Base-by-base conservation (phyloP, 2,888 invertebrate genomes). In the Clitarchus hookeri region DNA sequence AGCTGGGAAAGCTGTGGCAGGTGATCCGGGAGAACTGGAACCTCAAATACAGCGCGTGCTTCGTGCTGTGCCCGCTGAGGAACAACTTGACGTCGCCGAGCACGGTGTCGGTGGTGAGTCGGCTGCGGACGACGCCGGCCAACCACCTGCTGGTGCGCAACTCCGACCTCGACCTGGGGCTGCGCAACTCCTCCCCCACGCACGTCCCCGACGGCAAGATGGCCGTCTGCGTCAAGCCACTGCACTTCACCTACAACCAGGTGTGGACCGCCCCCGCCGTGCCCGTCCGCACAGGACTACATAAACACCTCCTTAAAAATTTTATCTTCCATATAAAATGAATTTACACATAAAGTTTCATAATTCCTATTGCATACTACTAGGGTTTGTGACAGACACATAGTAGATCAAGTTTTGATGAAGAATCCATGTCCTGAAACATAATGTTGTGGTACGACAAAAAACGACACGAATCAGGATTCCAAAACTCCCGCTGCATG, bases 1-100 rank as follows among this genome's bases (percentile, higher is more conserved):
- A 36, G 36, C 36, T 36, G 36, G 36, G 36, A 36, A 36, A 36
- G 36, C 36, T 36, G 36, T 36, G 36, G 36, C 89, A 95, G 96
- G 95, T 97, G 6, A 98, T 98, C 87, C 93, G 97, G 36, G 98
- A 98, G 91, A 98, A 98, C 91, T 98, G 98, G 98, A 98, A 97
- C 91, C 92, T 98, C 44, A 97, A 97, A 90, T 98, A 97, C 92
- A 97, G 97, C 90, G 98, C 98, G 13, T 96, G 96, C 89, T 98
- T 97, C 91, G 94, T 98, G 44, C 92, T 97, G 88, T 98, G 98
- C 89, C 95, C 96, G 13, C 92, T 97, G 87, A 94, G 94, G 54
- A 92, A 93, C 84, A 94, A 94, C 86, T 91, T 93, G 86, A 93
- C 93, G 6, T 92, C 93, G 77, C 96, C 96, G 0, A 92, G 93